Base-by-base conservation (phyloP, 2,797 vertebrate species). In the Fundulus diaphanus region DNA sequence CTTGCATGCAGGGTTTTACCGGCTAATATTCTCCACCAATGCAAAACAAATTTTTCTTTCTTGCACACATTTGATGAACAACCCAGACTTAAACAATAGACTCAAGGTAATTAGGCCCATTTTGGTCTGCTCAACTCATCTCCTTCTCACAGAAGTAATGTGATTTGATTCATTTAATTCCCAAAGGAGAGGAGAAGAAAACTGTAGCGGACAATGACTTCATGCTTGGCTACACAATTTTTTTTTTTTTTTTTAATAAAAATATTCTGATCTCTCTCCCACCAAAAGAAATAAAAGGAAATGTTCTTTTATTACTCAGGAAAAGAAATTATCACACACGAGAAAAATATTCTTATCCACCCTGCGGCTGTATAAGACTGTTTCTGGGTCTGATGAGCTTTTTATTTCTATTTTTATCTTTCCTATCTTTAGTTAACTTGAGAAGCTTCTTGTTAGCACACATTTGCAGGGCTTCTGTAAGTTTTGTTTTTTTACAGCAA, bases 71-170 rank as follows among this genome's bases (percentile, higher is more conserved):
- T 57, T 27, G 27, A 40, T 61, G 2, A 29, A 67, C 9, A 27
- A 66, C 68, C 65, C 79, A 80, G 67, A 85, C 46, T 22, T 67
- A 73, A 70, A 86, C 46, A 81, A 86, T 69, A 83, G 76, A 86
- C 85, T 79, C 75, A 49, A 85, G 80, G 85, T 89, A 91, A 92
- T 91, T 87, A 88, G 68, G 44, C 73, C 76, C 87, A 84, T 92
- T 91, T 90, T 87, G 31, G 24, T 74, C 81, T 48, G 68, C 70
- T 71, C 68, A 80, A 67, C 73, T 90, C 86, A 82, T 89, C 85
- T 83, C 69, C 65, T 80, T 54, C 71, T 84, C 78, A 83, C 83
- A 85, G 79, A 81, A 67, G 73, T 89, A 84, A 89, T 89, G 78
- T 76, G 76, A 85, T 88, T 86, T 86, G 82, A 91, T 81, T 86